Conservation (phyloP, 2,888 invertebrate species). For the Lycophotia porphyrea region DNA sequence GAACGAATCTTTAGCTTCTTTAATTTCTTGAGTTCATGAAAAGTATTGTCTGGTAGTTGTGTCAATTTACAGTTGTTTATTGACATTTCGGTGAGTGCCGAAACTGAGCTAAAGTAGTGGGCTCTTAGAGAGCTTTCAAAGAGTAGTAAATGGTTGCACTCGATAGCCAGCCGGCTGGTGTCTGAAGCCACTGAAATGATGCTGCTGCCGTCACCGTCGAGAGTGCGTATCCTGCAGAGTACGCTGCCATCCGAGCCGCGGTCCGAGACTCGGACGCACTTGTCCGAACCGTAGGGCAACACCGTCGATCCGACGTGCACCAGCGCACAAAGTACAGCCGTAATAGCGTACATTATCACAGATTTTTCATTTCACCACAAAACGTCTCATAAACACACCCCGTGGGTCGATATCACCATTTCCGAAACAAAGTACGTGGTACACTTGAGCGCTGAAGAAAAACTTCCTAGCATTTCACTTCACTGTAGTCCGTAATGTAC, state of each 20-base stretch:
- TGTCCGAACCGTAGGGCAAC: constrained; percentile 89
- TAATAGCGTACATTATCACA: constrained; percentile 88
- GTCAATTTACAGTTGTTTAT: constrained; percentile 95
- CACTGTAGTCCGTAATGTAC: constrained; percentile 81
- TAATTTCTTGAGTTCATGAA: constrained; percentile 94
- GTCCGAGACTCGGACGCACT: constrained; percentile 85
- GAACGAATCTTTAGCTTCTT: constrained; percentile 95
- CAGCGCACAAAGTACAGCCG: constrained; percentile 88
- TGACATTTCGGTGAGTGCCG: constrained; percentile 93
- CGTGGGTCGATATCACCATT: constrained; percentile 90
- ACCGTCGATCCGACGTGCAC: constrained; percentile 90
- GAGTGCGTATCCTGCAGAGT: constrained; percentile 92
- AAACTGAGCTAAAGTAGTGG: constrained; percentile 93
- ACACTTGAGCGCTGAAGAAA: constrained; percentile 85
- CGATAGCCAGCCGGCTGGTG: constrained; percentile 93
- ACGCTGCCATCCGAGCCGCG: constrained; percentile 89
- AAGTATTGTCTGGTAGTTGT: constrained; percentile 93
- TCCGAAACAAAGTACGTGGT: constrained; percentile 89
- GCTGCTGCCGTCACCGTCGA: constrained; percentile 93
- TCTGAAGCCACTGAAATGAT: constrained; percentile 91
- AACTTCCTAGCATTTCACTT: constrained; percentile 88
- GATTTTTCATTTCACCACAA: constrained; percentile 88
- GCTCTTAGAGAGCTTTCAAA: constrained; percentile 94
- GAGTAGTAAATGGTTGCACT: constrained; percentile 94
- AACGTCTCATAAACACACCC: constrained; percentile 90